Evolutionary conservation across 2,888 invertebrate genomes (phyloP).

Genomic region (Timema cristinae): DNA sequence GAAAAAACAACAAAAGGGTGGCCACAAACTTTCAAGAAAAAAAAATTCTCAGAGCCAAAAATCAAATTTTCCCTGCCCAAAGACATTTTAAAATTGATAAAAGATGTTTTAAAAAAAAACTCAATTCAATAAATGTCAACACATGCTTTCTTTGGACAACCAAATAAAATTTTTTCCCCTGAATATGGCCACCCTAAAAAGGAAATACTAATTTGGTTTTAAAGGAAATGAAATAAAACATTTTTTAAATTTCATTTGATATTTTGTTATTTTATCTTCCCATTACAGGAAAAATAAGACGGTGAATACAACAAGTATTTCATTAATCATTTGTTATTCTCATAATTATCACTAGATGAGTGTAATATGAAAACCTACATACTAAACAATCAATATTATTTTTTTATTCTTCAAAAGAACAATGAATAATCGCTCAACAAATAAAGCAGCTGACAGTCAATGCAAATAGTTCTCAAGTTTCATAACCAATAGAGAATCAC

Average conservation of each 20-base stretch:
- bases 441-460: slow-evolving; percentile 14
- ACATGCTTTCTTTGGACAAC: no score
- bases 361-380: slow-evolving; percentile 17
- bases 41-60: no score
- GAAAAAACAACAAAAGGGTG: no score
- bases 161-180: no score
- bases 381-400: slow-evolving; percentile 16
- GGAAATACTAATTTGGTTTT: no score
- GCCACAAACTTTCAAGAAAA: no score
- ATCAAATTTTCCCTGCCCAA: no score
- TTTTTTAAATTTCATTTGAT: slow-evolving; percentile 8
- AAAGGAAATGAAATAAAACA: slow-evolving; percentile 6
- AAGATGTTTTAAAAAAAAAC: no score
- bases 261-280: slow-evolving; percentile 15
- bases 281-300: slow-evolving; percentile 8
- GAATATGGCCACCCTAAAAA: no score
- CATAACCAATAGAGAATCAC: no score
- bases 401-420: slow-evolving; percentile 14
- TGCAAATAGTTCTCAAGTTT: slow-evolving; percentile 16
- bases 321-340: slow-evolving; percentile 9
- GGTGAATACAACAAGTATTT: slow-evolving; percentile 16
- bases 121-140: no score
- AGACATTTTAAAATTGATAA: no score
- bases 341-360: slow-evolving; percentile 15
- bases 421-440: slow-evolving; percentile 14